Evolutionary conservation across 2,113 vertebrate species (phyloP), one percentile per base, ranked within the genome.

Genomic region (Menidia beryllina): DNA sequence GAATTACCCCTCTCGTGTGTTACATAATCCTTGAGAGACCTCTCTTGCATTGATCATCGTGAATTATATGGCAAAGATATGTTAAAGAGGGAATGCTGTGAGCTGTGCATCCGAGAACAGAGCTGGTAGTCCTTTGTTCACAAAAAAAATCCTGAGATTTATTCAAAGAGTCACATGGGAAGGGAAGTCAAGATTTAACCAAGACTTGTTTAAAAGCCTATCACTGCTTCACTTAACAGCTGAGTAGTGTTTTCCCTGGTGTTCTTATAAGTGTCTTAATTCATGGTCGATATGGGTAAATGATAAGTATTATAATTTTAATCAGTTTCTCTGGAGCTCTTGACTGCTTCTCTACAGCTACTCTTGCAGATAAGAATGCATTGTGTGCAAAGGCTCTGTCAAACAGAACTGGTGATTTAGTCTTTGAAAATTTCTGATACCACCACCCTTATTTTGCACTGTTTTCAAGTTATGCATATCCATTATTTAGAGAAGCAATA

Each of bases 151-250:
- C 9, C 69, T 82, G 69, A 87, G 51, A 54, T 82, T 75, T 65
- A 69, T 66, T 77, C 51, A 65, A 69, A 48, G 57, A 77, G 72
- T 81, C 64, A 25, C 41, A 59, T 51, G 25, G 45, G 62, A 24
- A 30, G 60, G 69, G 58, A 73, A 73, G 70, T 79, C 41, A 63
- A 39, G 21, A 68, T 76, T 75, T 60, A 62, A 73, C 67, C 56
- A 26, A 55, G 50, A 58, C 57, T 60, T 75, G 72, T 87, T 90
- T 86, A 88, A 90, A 90, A 72, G 7, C 49, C 43, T 20, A 65
- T 83, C 77, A 34, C n/a, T 23, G 36, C 69, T 83, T 84, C 57
- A 41, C 59, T 71, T 34, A n/a, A 54, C 58, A 74, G 66, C 70
- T 57, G 51, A 51, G 74, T 84, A 47, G 47, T 54, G 21, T 57